phyloP scores from a whole-genome alignment of 64 coral and sea anemone genomes.

The Porites australiensis region DNA sequence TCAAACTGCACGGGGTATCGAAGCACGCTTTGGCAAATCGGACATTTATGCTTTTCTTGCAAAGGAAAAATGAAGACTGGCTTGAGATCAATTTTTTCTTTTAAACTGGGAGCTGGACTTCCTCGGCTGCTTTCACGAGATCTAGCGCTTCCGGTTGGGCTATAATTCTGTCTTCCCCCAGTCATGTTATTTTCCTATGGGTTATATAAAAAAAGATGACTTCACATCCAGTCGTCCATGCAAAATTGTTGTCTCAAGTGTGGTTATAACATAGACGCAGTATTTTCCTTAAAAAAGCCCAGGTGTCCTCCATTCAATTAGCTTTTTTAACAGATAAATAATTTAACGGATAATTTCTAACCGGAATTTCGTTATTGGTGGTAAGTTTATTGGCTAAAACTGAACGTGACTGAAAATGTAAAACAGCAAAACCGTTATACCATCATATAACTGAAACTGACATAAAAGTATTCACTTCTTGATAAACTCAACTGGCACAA shows the following conservation, averaged over 20 bases:
- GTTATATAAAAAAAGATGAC: too few species aligned
- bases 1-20: slow-evolving; percentile 79
- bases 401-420: too few species aligned
- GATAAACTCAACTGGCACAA: too few species aligned
- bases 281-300: slow-evolving; percentile 1
- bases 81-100: slow-evolving; percentile 50
- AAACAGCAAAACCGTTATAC: background rate
- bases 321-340: background rate
- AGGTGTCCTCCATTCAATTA: slow-evolving; percentile 8
- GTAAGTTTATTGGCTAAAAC: background rate
- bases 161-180: slow-evolving; percentile 52
- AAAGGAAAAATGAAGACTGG: slow-evolving; percentile 85
- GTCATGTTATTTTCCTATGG: slow-evolving; percentile 68
- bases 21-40: slow-evolving; percentile 80
- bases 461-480: too few species aligned
- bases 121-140: slow-evolving; percentile 61
- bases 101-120: slow-evolving; percentile 50
- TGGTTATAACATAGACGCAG: background rate
- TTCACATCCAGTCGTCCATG: too few species aligned
- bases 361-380: background rate
- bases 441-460: background rate
- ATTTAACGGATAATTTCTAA: slow-evolving; percentile 19
- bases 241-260: background rate
- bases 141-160: slow-evolving; percentile 79
- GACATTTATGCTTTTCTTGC: slow-evolving; percentile 85